Evolutionary conservation across 2,888 invertebrate species (phyloP).

Genomic region (Cerastoderma edule): DNA sequence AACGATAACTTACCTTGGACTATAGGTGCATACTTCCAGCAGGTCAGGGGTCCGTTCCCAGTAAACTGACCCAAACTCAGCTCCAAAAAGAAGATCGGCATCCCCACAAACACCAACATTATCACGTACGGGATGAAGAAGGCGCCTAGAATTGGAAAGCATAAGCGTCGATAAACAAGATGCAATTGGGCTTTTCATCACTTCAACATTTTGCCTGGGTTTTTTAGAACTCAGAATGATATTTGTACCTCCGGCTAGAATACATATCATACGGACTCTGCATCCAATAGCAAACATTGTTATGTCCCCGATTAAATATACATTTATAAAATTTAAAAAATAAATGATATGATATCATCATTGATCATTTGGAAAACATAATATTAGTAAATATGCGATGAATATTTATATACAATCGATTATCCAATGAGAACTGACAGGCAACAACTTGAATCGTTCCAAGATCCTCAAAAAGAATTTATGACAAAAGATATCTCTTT

Average conservation of each 20-base stretch:
- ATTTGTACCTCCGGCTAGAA: too few relatives aligned
- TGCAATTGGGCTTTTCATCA: neutral
- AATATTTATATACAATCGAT: too few relatives aligned
- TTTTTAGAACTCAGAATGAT: neutral
- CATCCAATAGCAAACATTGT: neutral
- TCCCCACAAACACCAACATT: conserved; percentile 81
- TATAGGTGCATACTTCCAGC: conserved; percentile 82
- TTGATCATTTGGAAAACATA: too few relatives aligned
- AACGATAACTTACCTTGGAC: conserved; percentile 70
- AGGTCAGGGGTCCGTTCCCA: conserved; percentile 82
- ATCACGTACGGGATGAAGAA: conserved; percentile 83
- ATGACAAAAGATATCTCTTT: too few relatives aligned
- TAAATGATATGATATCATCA: too few relatives aligned
- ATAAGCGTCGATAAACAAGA: neutral
- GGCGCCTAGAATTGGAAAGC: conserved; percentile 66
- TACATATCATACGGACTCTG: neutral
- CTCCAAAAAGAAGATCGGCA: conserved; percentile 83
- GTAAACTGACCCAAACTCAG: conserved; percentile 83
- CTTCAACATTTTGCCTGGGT: neutral
- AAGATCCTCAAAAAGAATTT: too few relatives aligned
- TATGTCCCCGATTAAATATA: neutral
- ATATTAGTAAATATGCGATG: too few relatives aligned
- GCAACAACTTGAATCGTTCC: too few relatives aligned
- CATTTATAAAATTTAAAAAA: neutral
- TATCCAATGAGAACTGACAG: too few relatives aligned